Conservation (phyloP, 1,140 invertebrate species). For the Conus betulinus region DNA sequence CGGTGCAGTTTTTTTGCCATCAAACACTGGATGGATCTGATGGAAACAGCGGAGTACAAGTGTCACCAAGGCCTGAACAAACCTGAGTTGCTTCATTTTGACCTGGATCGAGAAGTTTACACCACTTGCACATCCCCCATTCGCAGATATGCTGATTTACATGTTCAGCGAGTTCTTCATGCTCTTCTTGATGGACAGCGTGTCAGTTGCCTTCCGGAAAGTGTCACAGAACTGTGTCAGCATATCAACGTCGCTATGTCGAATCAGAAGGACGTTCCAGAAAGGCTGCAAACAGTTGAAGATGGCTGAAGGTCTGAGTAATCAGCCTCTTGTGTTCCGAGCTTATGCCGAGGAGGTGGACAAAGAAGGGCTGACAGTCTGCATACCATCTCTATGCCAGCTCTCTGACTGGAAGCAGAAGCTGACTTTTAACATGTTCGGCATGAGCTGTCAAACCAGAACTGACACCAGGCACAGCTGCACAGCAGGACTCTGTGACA, state of each 20-base stretch:
- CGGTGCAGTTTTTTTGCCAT: slow-evolving; percentile 90
- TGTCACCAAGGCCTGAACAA: slow-evolving; percentile 77
- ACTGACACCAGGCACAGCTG: neutral
- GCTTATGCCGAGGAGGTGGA: slow-evolving; percentile 29
- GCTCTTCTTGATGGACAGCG: slow-evolving; percentile 80
- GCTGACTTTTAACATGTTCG: slow-evolving; percentile 17
- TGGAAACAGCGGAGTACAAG: slow-evolving; percentile 81
- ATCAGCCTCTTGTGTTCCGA: slow-evolving; percentile 25
- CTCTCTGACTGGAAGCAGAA: slow-evolving; percentile 9
- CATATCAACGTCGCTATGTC: slow-evolving; percentile 4
- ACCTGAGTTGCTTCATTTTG: slow-evolving; percentile 86
- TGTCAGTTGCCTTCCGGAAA: neutral
- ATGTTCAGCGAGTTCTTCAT: slow-evolving; percentile 86
- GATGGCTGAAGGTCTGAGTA: slow-evolving; percentile 18
- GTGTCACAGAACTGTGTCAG: slow-evolving; percentile 31
- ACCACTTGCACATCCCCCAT: slow-evolving; percentile 97
- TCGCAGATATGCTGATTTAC: slow-evolving; percentile 90
- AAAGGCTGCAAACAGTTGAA: slow-evolving; percentile 13
- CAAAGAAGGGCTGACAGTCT: slow-evolving; percentile 26
- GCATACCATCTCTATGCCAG: slow-evolving; percentile 20
- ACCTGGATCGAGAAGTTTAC: slow-evolving; percentile 88
- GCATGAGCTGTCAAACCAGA: slow-evolving; percentile 26
- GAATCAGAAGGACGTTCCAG: slow-evolving; percentile 14
- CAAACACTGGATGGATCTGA: slow-evolving; percentile 69
- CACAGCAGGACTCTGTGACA: neutral